phyloP scores from a whole-genome alignment of 2,113 vertebrate species.

The Tiliqua scincoides region DNA sequence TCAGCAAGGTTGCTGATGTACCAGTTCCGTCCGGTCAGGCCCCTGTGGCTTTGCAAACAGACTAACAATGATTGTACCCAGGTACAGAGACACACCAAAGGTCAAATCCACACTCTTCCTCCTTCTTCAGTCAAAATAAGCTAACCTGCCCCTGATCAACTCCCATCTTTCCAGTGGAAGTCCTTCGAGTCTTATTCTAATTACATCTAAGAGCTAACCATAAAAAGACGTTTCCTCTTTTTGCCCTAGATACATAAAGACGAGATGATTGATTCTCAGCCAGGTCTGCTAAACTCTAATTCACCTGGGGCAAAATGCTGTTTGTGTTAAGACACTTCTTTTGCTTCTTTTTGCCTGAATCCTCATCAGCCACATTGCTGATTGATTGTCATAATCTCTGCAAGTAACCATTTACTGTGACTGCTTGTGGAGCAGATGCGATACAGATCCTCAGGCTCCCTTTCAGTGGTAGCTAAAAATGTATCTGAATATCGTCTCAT shows the following conservation, averaged over 20 bases:
- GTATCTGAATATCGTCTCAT: slow-evolving; percentile 7
- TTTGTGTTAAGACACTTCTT: not conserved
- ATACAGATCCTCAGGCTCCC: slow-evolving; percentile 20
- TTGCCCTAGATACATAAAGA: not conserved
- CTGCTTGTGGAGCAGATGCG: slow-evolving; percentile 13
- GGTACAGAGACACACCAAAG: not conserved
- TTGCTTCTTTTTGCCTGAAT: not conserved
- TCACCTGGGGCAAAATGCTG: not conserved
- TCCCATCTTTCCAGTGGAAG: not conserved
- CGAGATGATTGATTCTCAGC: rapidly evolving
- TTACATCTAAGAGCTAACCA: not conserved
- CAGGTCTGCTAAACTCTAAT: not conserved
- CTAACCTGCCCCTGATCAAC: not conserved
- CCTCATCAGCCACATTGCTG: not conserved
- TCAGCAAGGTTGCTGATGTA: too few species aligned
- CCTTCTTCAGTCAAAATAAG: not conserved
- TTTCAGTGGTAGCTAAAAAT: slow-evolving; percentile 26
- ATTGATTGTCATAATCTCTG: not conserved
- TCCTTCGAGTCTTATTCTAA: not conserved
- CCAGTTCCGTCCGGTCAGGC: too few species aligned
- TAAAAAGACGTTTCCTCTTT: not conserved
- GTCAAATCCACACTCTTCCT: not conserved
- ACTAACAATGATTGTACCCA: too few species aligned
- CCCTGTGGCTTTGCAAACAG: too few species aligned
- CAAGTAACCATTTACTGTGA: not conserved